These are phyloP conservation scores for Monochamus saltuarius DNA, from an alignment of 1,140 invertebrate genomes.

Conservation along the genomic window DNA sequence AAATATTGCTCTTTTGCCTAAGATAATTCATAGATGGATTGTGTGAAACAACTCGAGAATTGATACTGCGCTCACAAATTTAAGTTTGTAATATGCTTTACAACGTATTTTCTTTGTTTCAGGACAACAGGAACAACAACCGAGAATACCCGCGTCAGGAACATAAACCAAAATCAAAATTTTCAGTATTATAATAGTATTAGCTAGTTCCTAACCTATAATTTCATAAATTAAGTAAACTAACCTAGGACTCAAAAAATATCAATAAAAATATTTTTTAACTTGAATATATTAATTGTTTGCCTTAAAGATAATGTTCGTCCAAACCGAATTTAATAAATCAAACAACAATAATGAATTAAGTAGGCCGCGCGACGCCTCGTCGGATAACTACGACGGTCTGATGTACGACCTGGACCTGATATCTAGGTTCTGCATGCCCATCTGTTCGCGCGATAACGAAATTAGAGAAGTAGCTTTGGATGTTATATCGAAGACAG, in stretches of 20 bases:
- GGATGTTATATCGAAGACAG: slow-evolving; percentile 57
- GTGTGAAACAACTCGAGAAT: too few species aligned
- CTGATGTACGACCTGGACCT: slow-evolving; percentile 54
- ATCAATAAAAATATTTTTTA: slow-evolving; percentile 1
- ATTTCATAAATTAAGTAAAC: slow-evolving; percentile 6
- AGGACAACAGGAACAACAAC: neutral
- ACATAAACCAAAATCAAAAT: slow-evolving; percentile 25
- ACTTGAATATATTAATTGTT: slow-evolving; percentile 6
- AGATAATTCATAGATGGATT: too few species aligned
- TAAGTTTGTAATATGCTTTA: too few species aligned
- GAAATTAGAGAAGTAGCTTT: slow-evolving; percentile 57
- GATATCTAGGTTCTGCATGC: slow-evolving; percentile 56
- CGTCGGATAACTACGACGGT: slow-evolving; percentile 32
- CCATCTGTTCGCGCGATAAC: slow-evolving; percentile 52
- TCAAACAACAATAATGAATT: slow-evolving; percentile 45
- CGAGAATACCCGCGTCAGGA: slow-evolving; percentile 4
- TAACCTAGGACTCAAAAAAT: slow-evolving; percentile 7
- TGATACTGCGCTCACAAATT: too few species aligned
- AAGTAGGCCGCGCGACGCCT: slow-evolving; percentile 14
- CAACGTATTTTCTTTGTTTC: slow-evolving; percentile 10
- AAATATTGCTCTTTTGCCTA: too few species aligned
- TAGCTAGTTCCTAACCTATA: slow-evolving; percentile 31
- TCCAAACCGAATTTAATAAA: slow-evolving; percentile 44
- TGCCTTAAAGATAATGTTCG: slow-evolving; percentile 35
- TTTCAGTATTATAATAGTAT: slow-evolving; percentile 34